These are phyloP conservation scores for Chloroceryle amazona DNA, from an alignment of 2,797 vertebrate species.

Conservation along the genomic window DNA sequence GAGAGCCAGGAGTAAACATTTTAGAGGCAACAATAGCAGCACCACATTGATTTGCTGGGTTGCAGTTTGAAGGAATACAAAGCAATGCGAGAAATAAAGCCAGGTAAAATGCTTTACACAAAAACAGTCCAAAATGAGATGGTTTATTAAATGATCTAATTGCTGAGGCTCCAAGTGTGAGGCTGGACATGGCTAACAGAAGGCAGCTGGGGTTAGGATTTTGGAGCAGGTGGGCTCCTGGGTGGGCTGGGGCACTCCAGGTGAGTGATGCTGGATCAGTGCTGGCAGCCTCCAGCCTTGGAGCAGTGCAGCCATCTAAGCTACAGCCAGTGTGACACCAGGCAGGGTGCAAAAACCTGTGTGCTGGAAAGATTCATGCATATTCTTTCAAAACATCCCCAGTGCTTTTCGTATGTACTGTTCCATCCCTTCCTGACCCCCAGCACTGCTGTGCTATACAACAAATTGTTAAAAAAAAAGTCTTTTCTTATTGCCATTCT, in stretches of 20 bases:
- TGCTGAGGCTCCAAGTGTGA: background rate
- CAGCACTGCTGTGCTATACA: rapidly evolving
- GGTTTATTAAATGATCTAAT: slow-evolving; percentile 64
- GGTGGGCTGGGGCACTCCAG: rapidly evolving
- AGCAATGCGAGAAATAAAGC: slow-evolving; percentile 58
- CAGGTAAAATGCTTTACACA: slow-evolving; percentile 63
- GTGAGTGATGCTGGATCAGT: rapidly evolving
- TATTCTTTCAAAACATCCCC: background rate
- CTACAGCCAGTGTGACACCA: background rate
- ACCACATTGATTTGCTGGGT: slow-evolving; percentile 64
- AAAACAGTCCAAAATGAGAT: background rate
- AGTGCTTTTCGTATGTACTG: rapidly evolving
- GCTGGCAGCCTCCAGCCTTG: rapidly evolving
- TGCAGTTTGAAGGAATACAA: slow-evolving; percentile 78
- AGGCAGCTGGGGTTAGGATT: background rate
- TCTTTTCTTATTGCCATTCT: background rate
- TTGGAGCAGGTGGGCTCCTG: rapidly evolving
- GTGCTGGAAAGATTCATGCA: rapidly evolving
- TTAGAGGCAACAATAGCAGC: slow-evolving; percentile 83
- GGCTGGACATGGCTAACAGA: background rate
- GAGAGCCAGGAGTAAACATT: slow-evolving; percentile 90
- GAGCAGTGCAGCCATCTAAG: background rate
- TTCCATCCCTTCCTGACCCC: background rate
- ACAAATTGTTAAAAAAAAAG: background rate
- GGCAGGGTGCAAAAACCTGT: background rate